Base-by-base conservation (phyloP, 2,888 invertebrate species). In the Drosophila pseudotalamancana region DNA sequence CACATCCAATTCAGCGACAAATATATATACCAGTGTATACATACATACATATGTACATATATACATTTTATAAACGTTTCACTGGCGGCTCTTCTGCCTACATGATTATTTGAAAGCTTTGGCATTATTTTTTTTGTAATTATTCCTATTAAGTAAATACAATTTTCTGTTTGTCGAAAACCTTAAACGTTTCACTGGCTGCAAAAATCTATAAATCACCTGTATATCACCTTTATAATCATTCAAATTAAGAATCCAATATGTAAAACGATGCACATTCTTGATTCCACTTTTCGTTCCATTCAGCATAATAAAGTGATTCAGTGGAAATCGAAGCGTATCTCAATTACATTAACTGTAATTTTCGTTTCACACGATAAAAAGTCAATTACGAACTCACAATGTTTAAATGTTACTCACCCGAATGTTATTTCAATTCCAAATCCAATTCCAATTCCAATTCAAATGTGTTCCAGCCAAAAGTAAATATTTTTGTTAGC, bases 401-500 rank as follows among this genome's bases (percentile, higher is more conserved):
- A 27, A n/a, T 29, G 43, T 42, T 42, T n/a, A n/a, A n/a, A n/a
- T 25, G 14, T 32, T 42, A 27, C 51, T 51, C 63, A 63, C 18
- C 62, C 9, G 37, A 32, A 39, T 45, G 51, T 5, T 40, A 27
- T 62, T 51, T 45, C 12, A 11, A 18, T 21, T 23, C 27, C 35
- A 21, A 29, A 35, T 23, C 21, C 42, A 37, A 46, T 16, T 29
- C 16, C 4, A 27, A 31, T 4, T n/a, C n/a, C n/a, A 31, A 21
- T 18, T 14, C 3, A 35, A 9, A 27, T n/a, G n/a, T n/a, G n/a
- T n/a, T n/a, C n/a, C n/a, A n/a, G n/a, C n/a, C n/a, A n/a, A 29
- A 61, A 31, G 43, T 40, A 43, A 12, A 43, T 43, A 43, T 43
- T 43, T 18, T 43, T 4, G 27, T 16, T 21, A 49, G 56, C 75